A percentile compares a stretch with the other conserved stretches of the same genome.
phyloP scores from a whole-genome alignment of 2,888 invertebrate species.

The Ophonus ardosiacus region DNA sequence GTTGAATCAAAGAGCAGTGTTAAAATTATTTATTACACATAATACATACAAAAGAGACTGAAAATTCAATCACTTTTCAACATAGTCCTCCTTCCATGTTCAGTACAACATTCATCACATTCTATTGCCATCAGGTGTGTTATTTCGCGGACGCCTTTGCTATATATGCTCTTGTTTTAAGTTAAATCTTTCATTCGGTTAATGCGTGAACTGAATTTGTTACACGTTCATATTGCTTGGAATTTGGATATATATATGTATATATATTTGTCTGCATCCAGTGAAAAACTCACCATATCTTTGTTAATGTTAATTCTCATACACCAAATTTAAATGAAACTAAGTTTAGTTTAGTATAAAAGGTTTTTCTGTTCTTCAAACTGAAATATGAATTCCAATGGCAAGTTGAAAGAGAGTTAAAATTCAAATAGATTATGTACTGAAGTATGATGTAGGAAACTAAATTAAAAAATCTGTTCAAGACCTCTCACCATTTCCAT shows the following conservation, averaged over 20 bases:
- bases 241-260: background rate
- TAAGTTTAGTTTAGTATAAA: background rate
- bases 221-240: background rate
- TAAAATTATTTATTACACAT: too few relatives aligned
- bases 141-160: background rate
- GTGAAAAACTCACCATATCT: background rate
- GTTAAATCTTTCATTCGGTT: background rate
- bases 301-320: background rate
- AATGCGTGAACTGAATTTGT: background rate
- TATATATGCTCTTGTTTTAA: background rate
- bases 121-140: background rate
- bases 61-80: too few relatives aligned
- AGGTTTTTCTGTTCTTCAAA: background rate
- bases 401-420: too few relatives aligned
- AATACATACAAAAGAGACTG: too few relatives aligned
- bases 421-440: too few relatives aligned
- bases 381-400: background rate
- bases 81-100: background rate
- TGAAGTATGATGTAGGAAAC: too few relatives aligned
- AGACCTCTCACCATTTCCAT: too few relatives aligned
- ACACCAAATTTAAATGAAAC: background rate
- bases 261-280: background rate
- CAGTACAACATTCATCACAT: background rate
- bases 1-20: too few relatives aligned
- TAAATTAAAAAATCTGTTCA: too few relatives aligned